Evolutionary conservation across 2,888 invertebrate species (phyloP).

Genomic region (Amiota minor): DNA sequence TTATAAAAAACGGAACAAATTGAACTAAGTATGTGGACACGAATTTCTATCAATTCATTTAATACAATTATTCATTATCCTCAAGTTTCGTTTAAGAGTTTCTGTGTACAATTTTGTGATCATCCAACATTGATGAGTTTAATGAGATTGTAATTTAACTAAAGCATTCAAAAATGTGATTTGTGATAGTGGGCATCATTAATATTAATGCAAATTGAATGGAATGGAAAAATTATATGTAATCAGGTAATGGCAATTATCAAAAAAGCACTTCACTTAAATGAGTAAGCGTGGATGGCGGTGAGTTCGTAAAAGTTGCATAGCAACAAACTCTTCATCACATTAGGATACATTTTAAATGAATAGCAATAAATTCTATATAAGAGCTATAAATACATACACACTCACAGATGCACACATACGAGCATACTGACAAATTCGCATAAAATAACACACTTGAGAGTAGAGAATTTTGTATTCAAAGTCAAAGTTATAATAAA

Average conservation of each 20-base stretch:
- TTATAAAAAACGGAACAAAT: too few species aligned
- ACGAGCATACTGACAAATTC: neutral
- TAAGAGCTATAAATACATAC: constrained; percentile 14
- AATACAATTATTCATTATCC: too few species aligned
- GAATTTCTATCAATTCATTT: too few species aligned
- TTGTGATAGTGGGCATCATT: too few species aligned
- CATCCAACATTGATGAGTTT: too few species aligned
- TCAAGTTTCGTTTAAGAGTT: too few species aligned
- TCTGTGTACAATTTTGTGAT: too few species aligned
- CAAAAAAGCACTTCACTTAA: constrained; percentile 22
- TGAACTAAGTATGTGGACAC: too few species aligned
- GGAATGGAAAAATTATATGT: constrained; percentile 26
- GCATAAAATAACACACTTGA: constrained; percentile 20
- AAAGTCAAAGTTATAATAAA: constrained; percentile 44
- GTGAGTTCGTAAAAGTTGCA: constrained; percentile 4
- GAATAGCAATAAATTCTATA: constrained; percentile 26
- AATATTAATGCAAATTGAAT: neutral
- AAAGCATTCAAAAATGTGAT: too few species aligned
- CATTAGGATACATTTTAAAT: constrained; percentile 28
- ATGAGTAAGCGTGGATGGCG: neutral
- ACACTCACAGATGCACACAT: neutral
- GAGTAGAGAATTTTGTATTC: constrained; percentile 26
- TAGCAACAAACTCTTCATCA: neutral
- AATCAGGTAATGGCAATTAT: constrained; percentile 44
- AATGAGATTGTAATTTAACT: too few species aligned